Evolutionary conservation across 2,888 invertebrate genomes (phyloP).

Genomic region (Stegana nigrithorax): DNA sequence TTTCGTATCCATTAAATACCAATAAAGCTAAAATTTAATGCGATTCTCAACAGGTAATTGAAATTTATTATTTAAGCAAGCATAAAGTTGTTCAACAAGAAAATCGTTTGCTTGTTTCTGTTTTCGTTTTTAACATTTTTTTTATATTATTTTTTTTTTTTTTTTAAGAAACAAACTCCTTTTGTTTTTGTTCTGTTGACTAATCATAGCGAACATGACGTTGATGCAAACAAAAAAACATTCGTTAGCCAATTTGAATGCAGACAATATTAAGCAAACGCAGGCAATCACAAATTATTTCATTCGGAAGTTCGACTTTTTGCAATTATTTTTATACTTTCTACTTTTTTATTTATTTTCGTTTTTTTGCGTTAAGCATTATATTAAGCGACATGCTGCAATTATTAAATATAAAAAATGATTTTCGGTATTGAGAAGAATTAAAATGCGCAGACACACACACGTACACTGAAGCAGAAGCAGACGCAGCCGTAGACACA

Average conservation of each 20-base stretch:
- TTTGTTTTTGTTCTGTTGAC: too few species aligned
- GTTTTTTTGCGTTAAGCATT: too few species aligned
- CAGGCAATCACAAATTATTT: too few species aligned
- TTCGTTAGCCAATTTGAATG: background rate
- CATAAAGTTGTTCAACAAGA: background rate
- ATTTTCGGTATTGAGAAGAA: background rate
- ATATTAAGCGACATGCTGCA: conserved; percentile 46
- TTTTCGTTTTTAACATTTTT: background rate
- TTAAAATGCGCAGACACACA: conserved; percentile 10
- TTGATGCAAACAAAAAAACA: too few species aligned
- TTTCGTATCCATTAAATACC: conserved; percentile 25
- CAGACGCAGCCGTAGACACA: background rate
- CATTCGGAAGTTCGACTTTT: too few species aligned
- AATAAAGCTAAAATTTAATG: conserved; percentile 37
- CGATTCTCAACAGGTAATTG: conserved; percentile 33
- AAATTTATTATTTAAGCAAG: conserved; percentile 30
- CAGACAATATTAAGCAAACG: too few species aligned
- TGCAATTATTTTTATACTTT: too few species aligned
- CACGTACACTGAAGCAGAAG: too few species aligned
- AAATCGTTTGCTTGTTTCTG: background rate
- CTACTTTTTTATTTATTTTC: too few species aligned
- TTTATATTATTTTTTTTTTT: background rate
- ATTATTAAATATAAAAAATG: conserved; percentile 41
- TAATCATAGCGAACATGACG: too few species aligned
- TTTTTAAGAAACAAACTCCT: too few species aligned